phyloP scores from a whole-genome alignment of 2,113 vertebrate genomes.

The Eulemur macaco region DNA sequence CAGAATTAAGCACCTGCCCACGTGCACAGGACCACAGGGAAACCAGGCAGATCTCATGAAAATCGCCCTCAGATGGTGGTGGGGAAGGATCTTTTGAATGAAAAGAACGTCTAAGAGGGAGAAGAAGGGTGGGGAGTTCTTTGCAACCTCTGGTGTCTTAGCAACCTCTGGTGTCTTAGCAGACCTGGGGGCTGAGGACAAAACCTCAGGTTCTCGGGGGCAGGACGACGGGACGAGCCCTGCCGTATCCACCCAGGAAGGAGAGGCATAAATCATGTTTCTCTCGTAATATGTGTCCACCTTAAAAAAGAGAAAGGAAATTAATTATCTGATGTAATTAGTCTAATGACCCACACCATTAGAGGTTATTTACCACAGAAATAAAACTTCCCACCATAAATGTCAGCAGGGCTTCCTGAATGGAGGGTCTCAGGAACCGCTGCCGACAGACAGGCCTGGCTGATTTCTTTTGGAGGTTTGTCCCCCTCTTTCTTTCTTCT shows the following conservation, averaged over 20 bases:
- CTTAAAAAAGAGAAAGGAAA: constrained; percentile 80
- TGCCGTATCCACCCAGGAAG: background rate
- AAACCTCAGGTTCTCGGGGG: background rate
- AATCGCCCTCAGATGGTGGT: background rate
- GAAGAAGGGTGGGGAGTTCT: background rate
- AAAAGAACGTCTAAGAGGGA: rapidly evolving
- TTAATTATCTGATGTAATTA: constrained; percentile 86
- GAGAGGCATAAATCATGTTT: constrained; percentile 76
- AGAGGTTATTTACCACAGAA: constrained; percentile 86
- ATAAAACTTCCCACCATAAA: constrained; percentile 83
- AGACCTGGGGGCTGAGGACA: no score
- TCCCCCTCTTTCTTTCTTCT: background rate
- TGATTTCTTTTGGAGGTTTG: background rate
- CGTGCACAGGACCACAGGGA: background rate
- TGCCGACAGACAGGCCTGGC: rapidly evolving
- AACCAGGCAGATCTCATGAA: background rate
- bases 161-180: background rate
- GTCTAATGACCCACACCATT: constrained; percentile 83
- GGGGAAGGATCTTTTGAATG: background rate
- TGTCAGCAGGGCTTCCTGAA: constrained; percentile 62
- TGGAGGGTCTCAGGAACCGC: constrained; percentile 18
- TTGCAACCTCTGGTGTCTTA: background rate
- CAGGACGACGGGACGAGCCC: constrained; percentile 43
- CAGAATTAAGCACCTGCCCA: background rate
- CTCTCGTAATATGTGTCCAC: constrained; percentile 73